These are phyloP conservation scores for Invenusta paracnida DNA, from an alignment of 2,888 invertebrate genomes.

Conservation along the genomic window DNA sequence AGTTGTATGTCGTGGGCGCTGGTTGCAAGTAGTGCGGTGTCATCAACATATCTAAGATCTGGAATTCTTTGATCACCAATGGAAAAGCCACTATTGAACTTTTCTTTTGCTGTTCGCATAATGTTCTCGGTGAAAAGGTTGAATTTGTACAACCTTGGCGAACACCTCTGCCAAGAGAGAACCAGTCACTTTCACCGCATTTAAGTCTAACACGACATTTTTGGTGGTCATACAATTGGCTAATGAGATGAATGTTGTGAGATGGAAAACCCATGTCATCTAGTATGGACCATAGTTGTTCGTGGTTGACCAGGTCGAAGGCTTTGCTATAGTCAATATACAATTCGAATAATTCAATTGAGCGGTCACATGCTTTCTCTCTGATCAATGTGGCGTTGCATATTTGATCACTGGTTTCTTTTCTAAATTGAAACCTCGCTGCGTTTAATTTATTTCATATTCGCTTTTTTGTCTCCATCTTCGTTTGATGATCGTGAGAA, in stretches of 20 bases:
- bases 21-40: conserved; percentile 7
- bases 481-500: neutral
- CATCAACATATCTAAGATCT: conserved; percentile 8
- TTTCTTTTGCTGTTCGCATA: conserved; percentile 1
- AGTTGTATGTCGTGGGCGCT: neutral
- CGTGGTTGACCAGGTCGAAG: neutral
- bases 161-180: neutral
- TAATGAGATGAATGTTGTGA: conserved; percentile 11
- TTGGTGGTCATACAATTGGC: neutral
- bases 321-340: neutral
- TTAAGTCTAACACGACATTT: neutral
- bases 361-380: conserved; percentile 10
- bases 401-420: neutral
- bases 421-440: neutral
- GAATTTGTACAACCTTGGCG: neutral
- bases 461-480: conserved; percentile 1
- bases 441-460: neutral
- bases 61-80: neutral
- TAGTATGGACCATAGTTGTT: neutral
- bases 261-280: conserved; percentile 8
- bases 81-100: neutral
- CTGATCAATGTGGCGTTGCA: conserved; percentile 4
- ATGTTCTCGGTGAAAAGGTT: neutral
- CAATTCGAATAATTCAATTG: neutral
- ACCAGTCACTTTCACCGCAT: neutral